Base-by-base conservation (phyloP, 2,113 vertebrate species). In the Alethe castanea region DNA sequence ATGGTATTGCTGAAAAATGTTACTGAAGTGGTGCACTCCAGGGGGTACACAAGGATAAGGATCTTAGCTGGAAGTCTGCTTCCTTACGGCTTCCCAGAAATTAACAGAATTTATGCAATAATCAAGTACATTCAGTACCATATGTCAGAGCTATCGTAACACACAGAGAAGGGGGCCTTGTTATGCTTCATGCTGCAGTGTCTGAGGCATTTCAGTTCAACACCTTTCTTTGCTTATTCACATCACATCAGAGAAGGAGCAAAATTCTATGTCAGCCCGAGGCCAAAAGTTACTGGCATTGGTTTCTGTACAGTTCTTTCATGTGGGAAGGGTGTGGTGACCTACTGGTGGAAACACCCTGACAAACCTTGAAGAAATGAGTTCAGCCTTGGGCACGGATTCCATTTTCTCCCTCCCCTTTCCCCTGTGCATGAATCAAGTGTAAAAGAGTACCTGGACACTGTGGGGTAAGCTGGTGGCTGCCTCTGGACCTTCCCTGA, bases 41-140 rank as follows among this genome's bases (percentile, higher is more conserved):
- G 90, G 80, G 82, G 56, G 52, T 93, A 94, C 50, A 24, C 72
- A 78, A 93, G 94, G 94, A 96, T 95, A 96, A 95, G 20, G 61
- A 94, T 93, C 80, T 96, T 84, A 93, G 80, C 61, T 95, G 90
- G 85, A 95, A 95, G 85, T n/a, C 72, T 94, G 64, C 35, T 96
- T 90, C 88, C 53, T 93, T 71, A 78, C 64, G 1, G 15, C 15
- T 97, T 96, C 94, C 92, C 94, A 95, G 96, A 97, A 96, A 83
- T 65, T 67, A 96, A 61, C 44, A 90, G 92, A 81, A 53, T 86
- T 86, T 52, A 69, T 73, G 82, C 86, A 96, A 64, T 92, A 92
- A 88, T 74, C 61, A 65, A 93, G 92, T 86, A 96, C 95, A 89
- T 93, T 86, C 86, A 91, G 95, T 95, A 84, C 93, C 29, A 8